Evolutionary conservation across 2,888 invertebrate genomes (phyloP).

Genomic region (Eupithecia abbreviata): DNA sequence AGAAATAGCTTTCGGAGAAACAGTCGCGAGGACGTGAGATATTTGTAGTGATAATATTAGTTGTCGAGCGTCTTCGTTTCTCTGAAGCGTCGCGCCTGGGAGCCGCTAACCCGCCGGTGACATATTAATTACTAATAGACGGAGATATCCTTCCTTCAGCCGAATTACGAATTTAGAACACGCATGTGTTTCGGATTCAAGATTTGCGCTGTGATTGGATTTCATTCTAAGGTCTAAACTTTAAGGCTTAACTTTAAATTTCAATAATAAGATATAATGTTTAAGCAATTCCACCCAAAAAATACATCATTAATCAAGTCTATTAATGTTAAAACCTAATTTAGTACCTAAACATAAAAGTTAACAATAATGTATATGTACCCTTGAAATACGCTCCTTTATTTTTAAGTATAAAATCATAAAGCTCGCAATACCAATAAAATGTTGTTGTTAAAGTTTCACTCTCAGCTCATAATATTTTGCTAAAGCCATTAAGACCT

Average conservation of each 20-base stretch:
- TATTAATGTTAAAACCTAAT: background rate
- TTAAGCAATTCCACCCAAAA: background rate
- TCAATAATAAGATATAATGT: background rate
- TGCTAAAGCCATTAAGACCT: slow-evolving; percentile 35
- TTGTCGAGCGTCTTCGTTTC: slow-evolving; percentile 60
- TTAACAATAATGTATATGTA: background rate
- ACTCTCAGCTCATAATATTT: slow-evolving; percentile 17
- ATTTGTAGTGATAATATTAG: slow-evolving; percentile 80
- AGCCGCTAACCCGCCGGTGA: slow-evolving; percentile 54
- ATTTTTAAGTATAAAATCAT: slow-evolving; percentile 6
- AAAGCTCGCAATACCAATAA: slow-evolving; percentile 23
- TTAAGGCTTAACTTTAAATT: background rate
- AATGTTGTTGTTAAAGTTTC: slow-evolving; percentile 22
- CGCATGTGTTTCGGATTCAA: slow-evolving; percentile 44
- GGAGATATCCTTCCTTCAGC: slow-evolving; percentile 54
- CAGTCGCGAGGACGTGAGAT: slow-evolving; percentile 69
- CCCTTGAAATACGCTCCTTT: background rate
- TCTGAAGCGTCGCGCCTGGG: slow-evolving; percentile 63
- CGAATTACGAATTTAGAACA: slow-evolving; percentile 52
- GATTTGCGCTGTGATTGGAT: slow-evolving; percentile 50
- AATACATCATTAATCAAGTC: background rate
- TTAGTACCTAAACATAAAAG: background rate
- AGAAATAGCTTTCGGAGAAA: slow-evolving; percentile 65
- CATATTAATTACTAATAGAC: slow-evolving; percentile 71
- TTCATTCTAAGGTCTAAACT: slow-evolving; percentile 49